phyloP scores from a whole-genome alignment of 2,888 invertebrate genomes.

The Xestia rhomboidea region DNA sequence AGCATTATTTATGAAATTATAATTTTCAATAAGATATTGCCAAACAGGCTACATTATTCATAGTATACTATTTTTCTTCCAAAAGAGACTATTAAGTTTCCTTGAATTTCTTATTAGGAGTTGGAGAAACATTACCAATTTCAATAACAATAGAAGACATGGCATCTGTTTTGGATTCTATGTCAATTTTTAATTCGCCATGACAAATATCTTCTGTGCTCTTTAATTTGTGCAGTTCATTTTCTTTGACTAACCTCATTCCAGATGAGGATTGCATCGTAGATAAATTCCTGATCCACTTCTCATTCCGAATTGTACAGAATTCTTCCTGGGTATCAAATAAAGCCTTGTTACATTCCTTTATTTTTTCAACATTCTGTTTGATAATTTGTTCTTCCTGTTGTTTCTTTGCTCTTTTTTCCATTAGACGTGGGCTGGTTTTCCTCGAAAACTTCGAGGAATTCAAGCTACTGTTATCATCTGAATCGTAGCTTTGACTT shows the following conservation, averaged over 20 bases:
- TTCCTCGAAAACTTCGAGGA: conserved; percentile 37
- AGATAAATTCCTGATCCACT: conserved; percentile 78
- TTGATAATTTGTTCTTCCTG: conserved; percentile 63
- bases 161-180: conserved; percentile 64
- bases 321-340: conserved; percentile 45
- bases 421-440: conserved; percentile 29
- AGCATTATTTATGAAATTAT: conserved; percentile 12
- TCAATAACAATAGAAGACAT: conserved; percentile 75
- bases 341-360: conserved; percentile 70
- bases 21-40: conserved; percentile 2
- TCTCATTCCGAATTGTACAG: conserved; percentile 74
- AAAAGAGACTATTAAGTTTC: not conserved
- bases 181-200: conserved; percentile 77
- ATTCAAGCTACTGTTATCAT: conserved; percentile 62
- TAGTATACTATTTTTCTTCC: not conserved
- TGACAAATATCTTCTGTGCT: conserved; percentile 59
- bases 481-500: conserved; percentile 66
- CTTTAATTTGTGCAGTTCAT: conserved; percentile 73
- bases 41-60: conserved; percentile 3
- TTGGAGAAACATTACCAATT: conserved; percentile 56
- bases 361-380: conserved; percentile 73
- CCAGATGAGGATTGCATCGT: conserved; percentile 74
- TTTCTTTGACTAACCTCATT: conserved; percentile 71
- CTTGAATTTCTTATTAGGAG: conserved; percentile 14
- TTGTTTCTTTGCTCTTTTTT: conserved; percentile 42